Evolutionary conservation across 2,888 invertebrate species (phyloP).

Genomic region (Folsomia candida): DNA sequence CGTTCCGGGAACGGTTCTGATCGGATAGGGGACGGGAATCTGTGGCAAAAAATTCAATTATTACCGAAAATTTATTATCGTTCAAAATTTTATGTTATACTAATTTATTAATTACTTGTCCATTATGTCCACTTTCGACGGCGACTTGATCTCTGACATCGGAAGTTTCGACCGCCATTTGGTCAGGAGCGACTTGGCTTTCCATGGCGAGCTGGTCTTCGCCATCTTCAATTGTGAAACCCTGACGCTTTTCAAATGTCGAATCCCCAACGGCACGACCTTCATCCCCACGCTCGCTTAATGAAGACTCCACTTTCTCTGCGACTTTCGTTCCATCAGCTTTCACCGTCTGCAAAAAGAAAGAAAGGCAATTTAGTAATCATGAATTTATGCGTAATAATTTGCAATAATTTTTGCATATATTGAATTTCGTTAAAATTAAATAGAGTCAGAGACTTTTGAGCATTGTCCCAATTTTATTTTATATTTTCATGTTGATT

Average conservation of each 20-base stretch:
- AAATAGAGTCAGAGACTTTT: too few species aligned
- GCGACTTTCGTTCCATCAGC: background rate
- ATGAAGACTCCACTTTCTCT: too few species aligned
- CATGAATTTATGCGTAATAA: too few species aligned
- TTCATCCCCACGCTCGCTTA: conserved; percentile 1
- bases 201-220: conserved; percentile 49
- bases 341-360: too few species aligned
- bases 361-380: too few species aligned
- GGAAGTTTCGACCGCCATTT: conserved; percentile 37
- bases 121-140: conserved; percentile 13
- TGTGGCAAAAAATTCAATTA: conserved; percentile 13
- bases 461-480: too few species aligned
- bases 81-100: background rate
- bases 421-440: too few species aligned
- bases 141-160: conserved; percentile 38
- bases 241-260: conserved; percentile 46
- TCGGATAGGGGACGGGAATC: conserved; percentile 45
- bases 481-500: too few species aligned
- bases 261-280: conserved; percentile 16
- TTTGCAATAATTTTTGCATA: too few species aligned
- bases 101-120: background rate
- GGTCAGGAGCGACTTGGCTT: conserved; percentile 37
- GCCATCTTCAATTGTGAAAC: conserved; percentile 40
- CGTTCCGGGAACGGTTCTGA: conserved; percentile 42
- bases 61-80: background rate